phyloP scores from a whole-genome alignment of 1,140 invertebrate species.

The Tetraneura akinire region DNA sequence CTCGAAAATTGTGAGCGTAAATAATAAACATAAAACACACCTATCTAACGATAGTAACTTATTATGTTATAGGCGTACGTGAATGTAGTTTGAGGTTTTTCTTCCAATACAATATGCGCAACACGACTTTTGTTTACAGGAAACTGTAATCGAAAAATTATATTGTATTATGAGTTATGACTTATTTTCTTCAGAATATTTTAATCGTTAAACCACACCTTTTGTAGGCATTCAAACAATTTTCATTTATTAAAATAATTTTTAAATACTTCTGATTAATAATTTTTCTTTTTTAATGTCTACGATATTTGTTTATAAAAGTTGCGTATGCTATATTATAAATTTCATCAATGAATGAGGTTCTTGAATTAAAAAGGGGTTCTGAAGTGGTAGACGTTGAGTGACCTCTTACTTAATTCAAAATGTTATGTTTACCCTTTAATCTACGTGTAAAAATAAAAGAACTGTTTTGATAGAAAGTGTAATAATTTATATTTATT shows the following conservation, averaged over 20 bases:
- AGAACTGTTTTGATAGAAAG: too few relatives aligned
- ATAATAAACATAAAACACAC: conserved; percentile 43
- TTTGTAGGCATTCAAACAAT: conserved; percentile 22
- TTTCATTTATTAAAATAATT: not conserved
- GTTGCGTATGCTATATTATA: not conserved
- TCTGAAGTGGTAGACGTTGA: conserved; percentile 4
- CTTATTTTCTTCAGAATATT: conserved; percentile 2
- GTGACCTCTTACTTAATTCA: conserved; percentile 22
- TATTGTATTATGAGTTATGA: too few relatives aligned
- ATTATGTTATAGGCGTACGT: conserved; percentile 26
- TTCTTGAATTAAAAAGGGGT: not conserved
- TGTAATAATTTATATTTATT: too few relatives aligned
- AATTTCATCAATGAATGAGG: not conserved
- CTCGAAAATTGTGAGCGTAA: conserved; percentile 42
- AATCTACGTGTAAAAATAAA: too few relatives aligned
- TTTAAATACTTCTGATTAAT: not conserved
- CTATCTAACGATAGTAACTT: conserved; percentile 29
- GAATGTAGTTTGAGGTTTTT: conserved; percentile 24
- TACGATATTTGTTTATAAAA: not conserved
- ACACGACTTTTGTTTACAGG: conserved; percentile 39
- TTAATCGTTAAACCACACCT: conserved; percentile 33
- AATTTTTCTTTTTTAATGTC: not conserved
- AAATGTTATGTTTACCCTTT: too few relatives aligned
- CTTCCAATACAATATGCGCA: conserved; percentile 34
- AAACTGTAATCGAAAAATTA: conserved; percentile 4